Conservation (phyloP, 1,140 invertebrate species). For the Zelostemma sp. region DNA sequence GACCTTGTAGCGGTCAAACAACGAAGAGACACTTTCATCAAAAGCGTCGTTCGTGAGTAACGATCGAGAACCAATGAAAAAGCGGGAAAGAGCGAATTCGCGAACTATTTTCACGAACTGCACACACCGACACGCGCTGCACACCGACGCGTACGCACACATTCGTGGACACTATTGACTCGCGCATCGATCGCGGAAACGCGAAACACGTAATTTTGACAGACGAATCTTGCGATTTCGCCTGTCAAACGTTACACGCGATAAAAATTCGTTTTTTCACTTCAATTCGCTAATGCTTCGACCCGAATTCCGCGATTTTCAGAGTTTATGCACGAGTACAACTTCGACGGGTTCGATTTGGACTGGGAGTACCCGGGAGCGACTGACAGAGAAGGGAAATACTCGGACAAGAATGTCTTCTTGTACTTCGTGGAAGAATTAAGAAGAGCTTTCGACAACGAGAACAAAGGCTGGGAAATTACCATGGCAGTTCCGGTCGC, state of each 20-base stretch:
- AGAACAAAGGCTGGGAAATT: conserved; percentile 84
- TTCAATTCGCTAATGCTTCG: too few relatives aligned
- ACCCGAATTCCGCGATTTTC: conserved; percentile 14
- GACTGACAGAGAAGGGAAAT: conserved; percentile 85
- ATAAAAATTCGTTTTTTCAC: too few relatives aligned
- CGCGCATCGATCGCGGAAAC: too few relatives aligned
- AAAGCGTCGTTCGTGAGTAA: conserved; percentile 79
- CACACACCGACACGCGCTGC: too few relatives aligned
- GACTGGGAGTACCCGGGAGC: conserved; percentile 92
- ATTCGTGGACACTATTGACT: too few relatives aligned
- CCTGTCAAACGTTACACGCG: too few relatives aligned
- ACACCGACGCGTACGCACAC: too few relatives aligned
- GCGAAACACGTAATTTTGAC: too few relatives aligned
- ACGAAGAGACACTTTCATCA: conserved; percentile 79
- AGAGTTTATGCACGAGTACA: conserved; percentile 82
- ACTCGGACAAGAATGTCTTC: conserved; percentile 86
- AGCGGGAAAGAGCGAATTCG: too few relatives aligned
- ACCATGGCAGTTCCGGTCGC: conserved; percentile 90
- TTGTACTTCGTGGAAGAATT: conserved; percentile 88
- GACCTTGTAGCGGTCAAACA: conserved; percentile 79
- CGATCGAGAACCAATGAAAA: too few relatives aligned
- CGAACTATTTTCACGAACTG: too few relatives aligned
- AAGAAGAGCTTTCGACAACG: conserved; percentile 80
- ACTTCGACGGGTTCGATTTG: conserved; percentile 86
- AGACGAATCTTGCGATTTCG: neutral